Conservation (phyloP, 2,113 vertebrate species). For the Boulengeromyrus knoepffleri region DNA sequence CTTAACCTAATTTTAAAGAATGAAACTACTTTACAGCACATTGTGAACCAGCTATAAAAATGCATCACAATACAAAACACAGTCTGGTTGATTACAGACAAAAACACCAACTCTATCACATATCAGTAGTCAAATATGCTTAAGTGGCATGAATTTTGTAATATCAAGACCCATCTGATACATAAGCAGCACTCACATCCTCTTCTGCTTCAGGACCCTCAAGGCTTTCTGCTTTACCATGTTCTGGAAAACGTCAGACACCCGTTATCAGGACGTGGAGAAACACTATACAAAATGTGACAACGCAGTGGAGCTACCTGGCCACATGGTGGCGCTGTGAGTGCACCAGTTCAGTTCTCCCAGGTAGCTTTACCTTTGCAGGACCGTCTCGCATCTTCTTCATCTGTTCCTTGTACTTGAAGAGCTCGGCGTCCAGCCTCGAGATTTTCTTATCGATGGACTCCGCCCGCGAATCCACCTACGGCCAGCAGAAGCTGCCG, state of each 20-base stretch:
- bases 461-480: slow-evolving; percentile 90
- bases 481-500: not conserved
- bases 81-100: not conserved
- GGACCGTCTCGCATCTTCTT: slow-evolving; percentile 99
- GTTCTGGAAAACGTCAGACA: slow-evolving; percentile 67
- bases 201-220: slow-evolving; percentile 94
- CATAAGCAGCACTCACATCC: slow-evolving; percentile 75
- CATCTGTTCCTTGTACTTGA: slow-evolving; percentile 97
- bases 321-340: not conserved
- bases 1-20: not conserved
- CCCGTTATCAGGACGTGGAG: not conserved
- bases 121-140: not conserved
- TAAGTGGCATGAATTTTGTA: not conserved
- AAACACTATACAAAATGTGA: not conserved
- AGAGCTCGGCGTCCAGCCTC: slow-evolving; percentile 81
- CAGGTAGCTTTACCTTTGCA: slow-evolving; percentile 68
- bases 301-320: not conserved
- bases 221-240: slow-evolving; percentile 97
- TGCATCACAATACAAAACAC: not conserved
- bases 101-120: not conserved
- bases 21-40: not conserved
- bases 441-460: slow-evolving; percentile 94
- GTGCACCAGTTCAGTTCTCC: not conserved
- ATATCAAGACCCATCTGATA: not conserved
- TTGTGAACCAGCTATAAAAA: not conserved